phyloP scores from a whole-genome alignment of 1,140 invertebrate genomes.

The Fopius arisanus region DNA sequence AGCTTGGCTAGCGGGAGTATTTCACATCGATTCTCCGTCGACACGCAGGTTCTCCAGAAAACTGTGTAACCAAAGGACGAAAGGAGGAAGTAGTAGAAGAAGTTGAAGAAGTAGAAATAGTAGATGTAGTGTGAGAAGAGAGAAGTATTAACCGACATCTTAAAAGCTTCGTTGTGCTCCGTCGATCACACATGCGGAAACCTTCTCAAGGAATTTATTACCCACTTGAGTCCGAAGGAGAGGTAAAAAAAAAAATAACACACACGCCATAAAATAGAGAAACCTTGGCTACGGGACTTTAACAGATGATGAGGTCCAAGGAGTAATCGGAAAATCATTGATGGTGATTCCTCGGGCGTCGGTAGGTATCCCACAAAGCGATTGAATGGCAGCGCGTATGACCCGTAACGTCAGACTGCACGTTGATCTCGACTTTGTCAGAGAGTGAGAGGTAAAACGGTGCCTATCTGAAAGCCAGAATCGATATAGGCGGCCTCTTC shows the following conservation, averaged over 20 bases:
- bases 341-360: not conserved
- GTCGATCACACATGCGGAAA: conserved; percentile 10
- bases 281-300: not conserved
- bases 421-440: not conserved
- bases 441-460: not conserved
- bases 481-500: conserved; percentile 34
- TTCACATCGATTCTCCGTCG: conserved; percentile 14
- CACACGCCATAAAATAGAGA: not conserved
- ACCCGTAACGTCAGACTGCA: not conserved
- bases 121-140: not conserved
- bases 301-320: not conserved
- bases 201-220: not conserved
- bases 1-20: conserved; percentile 22
- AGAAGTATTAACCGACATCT: conserved; percentile 14
- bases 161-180: conserved; percentile 16
- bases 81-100: too few species aligned
- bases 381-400: not conserved
- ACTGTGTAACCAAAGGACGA: not conserved
- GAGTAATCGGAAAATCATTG: not conserved
- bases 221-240: not conserved
- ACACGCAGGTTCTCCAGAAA: conserved; percentile 3
- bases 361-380: not conserved
- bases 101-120: too few species aligned
- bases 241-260: not conserved
- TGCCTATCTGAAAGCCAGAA: conserved; percentile 38